Base-by-base conservation (phyloP, 2,888 invertebrate species). In the Gymnocheta viridis region DNA sequence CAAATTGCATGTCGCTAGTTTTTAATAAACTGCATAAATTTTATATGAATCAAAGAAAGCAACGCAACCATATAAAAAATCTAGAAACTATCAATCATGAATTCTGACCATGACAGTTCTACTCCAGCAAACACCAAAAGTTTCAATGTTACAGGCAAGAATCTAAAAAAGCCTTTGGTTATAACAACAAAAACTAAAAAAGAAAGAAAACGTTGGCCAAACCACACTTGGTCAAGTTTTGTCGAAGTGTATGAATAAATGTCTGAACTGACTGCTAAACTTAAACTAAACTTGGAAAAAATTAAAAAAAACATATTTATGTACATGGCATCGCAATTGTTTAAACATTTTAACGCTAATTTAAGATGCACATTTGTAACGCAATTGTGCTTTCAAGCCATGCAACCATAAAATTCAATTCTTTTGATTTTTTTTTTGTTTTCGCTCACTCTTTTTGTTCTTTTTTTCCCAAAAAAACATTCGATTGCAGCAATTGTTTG, bases 291-390 rank as follows among this genome's bases (percentile, higher is more conserved):
- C 19, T 74, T 67, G 38, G 24, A 41, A 51, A 67, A 17, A 58
- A 70, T 4, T 4, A 10, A 72, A 10, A 58, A 17, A 72, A 60
- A 58, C n/a, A n/a, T n/a, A n/a, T n/a, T n/a, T 6, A 32, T 12
- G 29, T 4, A 56, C 47, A 47, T 44, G 19, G 35, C 69, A 62
- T 70, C 60, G 67, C 41, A 85, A 76, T 72, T 82, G 67, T 69
- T 82, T 73, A 73, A 81, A 51, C 72, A 84, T 82, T 86, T 86
- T 85, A 85, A 86, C 79, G 86, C 85, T 85, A 86, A 90, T 90
- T 90, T 90, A 89, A 89, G 90, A 90, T 89, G 89, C 89, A 89
- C 89, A 90, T 90, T 90, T 89, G 91, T 88, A 89, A 90, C 89
- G 90, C 89, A 90, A 81, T 73, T 81, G 88, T 77, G 89, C 72